Base-by-base conservation (phyloP, 2,888 invertebrate species). In the Spialia ferax region DNA sequence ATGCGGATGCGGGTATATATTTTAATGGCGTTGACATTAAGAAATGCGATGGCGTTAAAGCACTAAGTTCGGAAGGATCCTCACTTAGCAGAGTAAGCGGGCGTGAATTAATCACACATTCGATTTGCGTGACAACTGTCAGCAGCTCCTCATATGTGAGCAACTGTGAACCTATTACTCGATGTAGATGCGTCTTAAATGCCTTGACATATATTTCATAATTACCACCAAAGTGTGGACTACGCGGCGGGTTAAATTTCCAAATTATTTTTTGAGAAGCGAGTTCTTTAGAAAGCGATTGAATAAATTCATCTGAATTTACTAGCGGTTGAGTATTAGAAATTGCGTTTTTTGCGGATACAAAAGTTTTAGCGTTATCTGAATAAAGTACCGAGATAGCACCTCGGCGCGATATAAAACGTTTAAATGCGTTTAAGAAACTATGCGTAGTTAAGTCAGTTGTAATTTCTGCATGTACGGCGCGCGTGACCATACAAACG, bases 181-280 rank as follows among this genome's bases (percentile, higher is more conserved):
- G 42, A 15, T 42, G 42, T 42, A 42, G 18, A 42, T 42, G 42
- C 42, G 42, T 42, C 42, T 42, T 10, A 11, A 26, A 65, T 32
- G 57, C 65, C 13, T 64, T 64, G 11, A 65, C 57, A 48, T 57
- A 65, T 18, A 65, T 65, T 50, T 65, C 65, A 50, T 50, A 57
- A 50, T 57, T 20, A 11, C 65, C 65, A 6, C 59, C 59, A 48
- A 65, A 65, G 23, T 65, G 65, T 7, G 65, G 65, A 22, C 57
- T 57, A 23, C 50, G 32, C 2, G 65, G 65, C n/a, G 65, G 65
- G 15, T 57, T 57, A 26, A 65, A 38, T 48, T 57, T 65, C 65
- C 65, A 57, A 6, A 23, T 57, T 26, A 65, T 65, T 57, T 56
- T 48, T n/a, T 57, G 26, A 26, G 26, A 55, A 15, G 57, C 13